These are phyloP conservation scores for Emydocephalus ijimae DNA, from an alignment of 2,113 vertebrate species.

Conservation along the genomic window DNA sequence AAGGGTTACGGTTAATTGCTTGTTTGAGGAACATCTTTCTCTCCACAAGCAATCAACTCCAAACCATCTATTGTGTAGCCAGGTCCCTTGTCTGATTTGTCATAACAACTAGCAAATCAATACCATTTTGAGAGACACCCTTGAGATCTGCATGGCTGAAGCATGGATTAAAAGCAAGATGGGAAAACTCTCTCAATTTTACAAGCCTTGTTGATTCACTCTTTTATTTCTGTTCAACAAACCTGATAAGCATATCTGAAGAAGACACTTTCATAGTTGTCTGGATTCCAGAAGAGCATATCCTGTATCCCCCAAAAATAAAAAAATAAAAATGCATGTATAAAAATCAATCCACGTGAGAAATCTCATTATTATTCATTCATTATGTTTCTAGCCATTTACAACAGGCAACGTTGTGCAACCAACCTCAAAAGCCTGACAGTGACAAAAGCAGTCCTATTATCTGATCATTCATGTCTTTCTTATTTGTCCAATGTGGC, in stretches of 20 bases:
- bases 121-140: conserved; percentile 36
- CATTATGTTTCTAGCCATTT: conserved; percentile 19
- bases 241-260: conserved; percentile 64
- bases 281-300: conserved; percentile 42
- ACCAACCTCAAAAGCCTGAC: neutral
- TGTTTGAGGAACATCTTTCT: conserved; percentile 49
- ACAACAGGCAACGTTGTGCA: neutral
- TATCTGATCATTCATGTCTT: neutral
- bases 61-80: conserved; percentile 28
- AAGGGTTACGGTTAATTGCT: conserved; percentile 55
- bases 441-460: neutral
- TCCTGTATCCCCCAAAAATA: conserved; percentile 59
- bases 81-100: conserved; percentile 28
- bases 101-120: conserved; percentile 35
- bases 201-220: neutral
- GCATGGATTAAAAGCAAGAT: conserved; percentile 15
- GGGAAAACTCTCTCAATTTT: neutral
- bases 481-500: neutral
- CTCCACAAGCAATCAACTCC: conserved; percentile 14
- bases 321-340: neutral
- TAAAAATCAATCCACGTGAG: conserved; percentile 22
- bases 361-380: conserved; percentile 8
- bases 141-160: conserved; percentile 24
- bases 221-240: conserved; percentile 22
- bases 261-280: conserved; percentile 57